Evolutionary conservation across 2,113 vertebrate genomes (phyloP).

Genomic region (Ptychochromis oligacanthus): DNA sequence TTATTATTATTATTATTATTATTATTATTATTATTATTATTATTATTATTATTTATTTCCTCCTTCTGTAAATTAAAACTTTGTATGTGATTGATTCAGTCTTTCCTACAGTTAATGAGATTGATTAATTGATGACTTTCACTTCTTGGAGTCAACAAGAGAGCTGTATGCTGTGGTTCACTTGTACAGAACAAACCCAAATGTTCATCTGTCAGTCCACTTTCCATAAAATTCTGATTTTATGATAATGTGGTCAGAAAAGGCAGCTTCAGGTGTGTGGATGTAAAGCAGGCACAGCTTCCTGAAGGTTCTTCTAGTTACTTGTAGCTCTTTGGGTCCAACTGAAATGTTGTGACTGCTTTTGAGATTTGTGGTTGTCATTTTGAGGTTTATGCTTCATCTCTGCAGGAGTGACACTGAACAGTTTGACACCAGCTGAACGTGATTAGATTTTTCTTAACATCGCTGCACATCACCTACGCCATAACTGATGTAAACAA

Average conservation of each 20-base stretch:
- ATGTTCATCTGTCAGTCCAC: neutral
- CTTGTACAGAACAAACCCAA: neutral
- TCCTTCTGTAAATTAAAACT: neutral
- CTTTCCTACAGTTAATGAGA: neutral
- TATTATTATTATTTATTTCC: too few relatives aligned
- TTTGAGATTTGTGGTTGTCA: neutral
- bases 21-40: too few relatives aligned
- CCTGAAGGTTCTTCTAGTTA: neutral
- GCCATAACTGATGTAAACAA: neutral
- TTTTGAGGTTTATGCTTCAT: neutral
- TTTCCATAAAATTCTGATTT: neutral
- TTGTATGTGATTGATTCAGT: neutral
- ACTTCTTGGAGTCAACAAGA: neutral
- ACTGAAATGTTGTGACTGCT: neutral
- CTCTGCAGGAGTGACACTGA: slow-evolving; percentile 6
- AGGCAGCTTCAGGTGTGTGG: neutral
- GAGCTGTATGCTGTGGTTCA: neutral
- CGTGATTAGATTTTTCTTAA: neutral
- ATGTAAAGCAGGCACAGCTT: too few relatives aligned
- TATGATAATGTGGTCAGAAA: neutral
- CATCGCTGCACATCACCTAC: slow-evolving; percentile 1
- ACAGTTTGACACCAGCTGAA: slow-evolving; percentile 15
- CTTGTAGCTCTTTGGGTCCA: neutral
- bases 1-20: too few relatives aligned
- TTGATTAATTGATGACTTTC: too few relatives aligned